Evolutionary conservation across 2,113 vertebrate genomes (phyloP).

Genomic region (Phrynosoma blainvillii): DNA sequence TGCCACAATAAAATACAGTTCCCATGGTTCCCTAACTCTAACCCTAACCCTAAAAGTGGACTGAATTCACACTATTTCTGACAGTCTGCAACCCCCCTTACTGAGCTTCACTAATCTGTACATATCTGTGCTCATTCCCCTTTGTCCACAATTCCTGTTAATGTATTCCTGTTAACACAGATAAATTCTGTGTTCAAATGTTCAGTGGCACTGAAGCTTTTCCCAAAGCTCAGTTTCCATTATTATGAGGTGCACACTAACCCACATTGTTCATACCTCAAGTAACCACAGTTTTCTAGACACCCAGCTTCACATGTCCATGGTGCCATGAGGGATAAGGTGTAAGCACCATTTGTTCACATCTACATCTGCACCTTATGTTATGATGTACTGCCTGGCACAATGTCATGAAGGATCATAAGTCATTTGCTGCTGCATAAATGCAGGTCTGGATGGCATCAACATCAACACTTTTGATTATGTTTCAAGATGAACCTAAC

Average conservation of each 20-base stretch:
- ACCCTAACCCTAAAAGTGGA: no score
- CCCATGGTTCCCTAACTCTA: no score
- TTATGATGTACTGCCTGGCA: background rate
- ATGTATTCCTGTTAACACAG: background rate
- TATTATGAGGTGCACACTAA: background rate
- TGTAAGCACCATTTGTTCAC: background rate
- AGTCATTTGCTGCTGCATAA: background rate
- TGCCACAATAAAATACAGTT: no score
- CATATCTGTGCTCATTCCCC: background rate
- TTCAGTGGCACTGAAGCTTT: background rate
- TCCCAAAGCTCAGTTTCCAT: background rate
- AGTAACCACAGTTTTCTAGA: background rate
- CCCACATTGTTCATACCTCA: background rate
- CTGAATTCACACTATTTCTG: no score
- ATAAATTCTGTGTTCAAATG: background rate
- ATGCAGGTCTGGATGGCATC: background rate
- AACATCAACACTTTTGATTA: background rate
- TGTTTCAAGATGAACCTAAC: background rate
- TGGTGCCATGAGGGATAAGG: background rate
- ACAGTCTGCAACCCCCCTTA: no score
- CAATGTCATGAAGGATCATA: background rate
- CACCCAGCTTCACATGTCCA: background rate
- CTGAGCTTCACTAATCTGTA: background rate
- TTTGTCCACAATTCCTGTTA: background rate
- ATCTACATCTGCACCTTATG: background rate